Base-by-base conservation (phyloP, 1,140 invertebrate genomes). In the Drosophila equinoxialis region DNA sequence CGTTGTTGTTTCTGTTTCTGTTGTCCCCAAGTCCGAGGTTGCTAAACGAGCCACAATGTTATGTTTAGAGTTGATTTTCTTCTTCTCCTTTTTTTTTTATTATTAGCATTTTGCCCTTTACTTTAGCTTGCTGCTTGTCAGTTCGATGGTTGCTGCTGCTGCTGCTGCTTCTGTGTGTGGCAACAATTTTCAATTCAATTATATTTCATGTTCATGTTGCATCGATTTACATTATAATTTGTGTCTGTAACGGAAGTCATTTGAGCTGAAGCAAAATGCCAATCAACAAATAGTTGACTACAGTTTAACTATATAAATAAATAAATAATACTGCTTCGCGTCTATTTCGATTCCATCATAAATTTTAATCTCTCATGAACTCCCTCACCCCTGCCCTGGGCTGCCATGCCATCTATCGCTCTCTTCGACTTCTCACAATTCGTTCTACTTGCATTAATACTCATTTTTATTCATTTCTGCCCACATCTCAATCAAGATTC, bases 151-250 rank as follows among this genome's bases (percentile, higher is more conserved):
- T 63, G 63, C 8, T 65, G 78, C 35, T 79, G 71, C 73, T 63
- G 63, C 7, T 65, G 78, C 35, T 79, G 71, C 77, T 86, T 68
- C 76, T 65, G 82, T 87, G 83, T 86, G 83, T 86, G 83, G 83
- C 77, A 83, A 83, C 76, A 87, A 80, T 83, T 87, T 89, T 87
- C 83, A 87, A 87, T 87, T 87, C 83, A 87, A 87, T 87, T 87
- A 87, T 87, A 89, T 87, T 87, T 87, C 79, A 87, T 87, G 83
- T 87, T 87, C 83, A 87, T 89, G 80, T 87, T 87, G 84, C 83
- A 87, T 87, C 83, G 80, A 87, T 87, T 87, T 87, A 87, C 83
- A 87, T 87, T 87, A 89, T 87, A 87, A 87, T 87, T 87, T 89
- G 83, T 89, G 84, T 87, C 80, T 80, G 77, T 69, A 68, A 79